phyloP scores from a whole-genome alignment of 2,113 vertebrate genomes.

The Xenopus tropicalis region UCB_Xtro_10.0 CM004443.2:158384501-158385000 shows the following conservation, averaged over 20 bases:
- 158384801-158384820: slow-evolving; percentile 5
- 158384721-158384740: not conserved
- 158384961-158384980: slow-evolving; percentile 14
- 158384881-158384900: slow-evolving; percentile 15
- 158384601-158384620: no score
- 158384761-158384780: slow-evolving; percentile 1
- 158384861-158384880: slow-evolving; percentile 27
- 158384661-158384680: no score
- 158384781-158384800: slow-evolving; percentile 1
- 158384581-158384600: no score
- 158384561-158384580: no score
- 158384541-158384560: no score
- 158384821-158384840: not conserved
- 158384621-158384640: no score
- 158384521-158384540: no score
- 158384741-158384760: not conserved
- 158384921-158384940: slow-evolving; percentile 22
- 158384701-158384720: not conserved
- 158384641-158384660: no score
- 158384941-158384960: slow-evolving; percentile 21
- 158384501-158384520: no score
- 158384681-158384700: no score
- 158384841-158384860: slow-evolving; percentile 6
- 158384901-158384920: slow-evolving; percentile 23
- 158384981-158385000: slow-evolving; percentile 9